phyloP scores from a whole-genome alignment of 2,113 vertebrate genomes.

The Platichthys flesus region DNA sequence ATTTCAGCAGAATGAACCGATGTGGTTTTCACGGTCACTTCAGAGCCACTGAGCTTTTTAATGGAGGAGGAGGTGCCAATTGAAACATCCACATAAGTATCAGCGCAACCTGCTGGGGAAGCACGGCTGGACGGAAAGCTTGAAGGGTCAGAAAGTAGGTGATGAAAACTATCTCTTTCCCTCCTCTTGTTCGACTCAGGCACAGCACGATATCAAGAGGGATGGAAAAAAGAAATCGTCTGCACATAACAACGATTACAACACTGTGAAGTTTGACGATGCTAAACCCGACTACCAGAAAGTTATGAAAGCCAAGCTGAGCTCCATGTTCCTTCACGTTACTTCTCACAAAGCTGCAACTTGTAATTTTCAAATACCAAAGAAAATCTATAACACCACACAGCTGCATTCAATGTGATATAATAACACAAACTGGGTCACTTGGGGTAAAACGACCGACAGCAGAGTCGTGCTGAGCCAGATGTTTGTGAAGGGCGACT shows the following conservation, averaged over 20 bases:
- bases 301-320: background rate
- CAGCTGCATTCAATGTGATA: constrained; percentile 1
- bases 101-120: background rate
- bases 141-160: constrained; percentile 42
- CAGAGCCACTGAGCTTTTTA: constrained; percentile 13
- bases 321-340: background rate
- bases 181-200: background rate
- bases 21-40: background rate
- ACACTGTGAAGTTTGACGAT: background rate
- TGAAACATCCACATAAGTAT: constrained; percentile 11
- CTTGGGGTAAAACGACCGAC: background rate
- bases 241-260: too few relatives aligned
- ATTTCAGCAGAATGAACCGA: background rate
- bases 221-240: background rate
- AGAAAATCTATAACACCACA: constrained; percentile 2
- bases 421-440: constrained; percentile 3
- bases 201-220: constrained; percentile 5
- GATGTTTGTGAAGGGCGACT: background rate
- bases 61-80: constrained; percentile 11
- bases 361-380: background rate
- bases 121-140: constrained; percentile 19
- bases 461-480: background rate
- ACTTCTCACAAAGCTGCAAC: constrained; percentile 8
- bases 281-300: background rate
- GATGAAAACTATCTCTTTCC: background rate